Evolutionary conservation across 37 sponge, comb jelly and placozoan species (phyloP), one percentile per base, ranked within the genome.

Genomic region (Halisarca cf. caerulea): DNA sequence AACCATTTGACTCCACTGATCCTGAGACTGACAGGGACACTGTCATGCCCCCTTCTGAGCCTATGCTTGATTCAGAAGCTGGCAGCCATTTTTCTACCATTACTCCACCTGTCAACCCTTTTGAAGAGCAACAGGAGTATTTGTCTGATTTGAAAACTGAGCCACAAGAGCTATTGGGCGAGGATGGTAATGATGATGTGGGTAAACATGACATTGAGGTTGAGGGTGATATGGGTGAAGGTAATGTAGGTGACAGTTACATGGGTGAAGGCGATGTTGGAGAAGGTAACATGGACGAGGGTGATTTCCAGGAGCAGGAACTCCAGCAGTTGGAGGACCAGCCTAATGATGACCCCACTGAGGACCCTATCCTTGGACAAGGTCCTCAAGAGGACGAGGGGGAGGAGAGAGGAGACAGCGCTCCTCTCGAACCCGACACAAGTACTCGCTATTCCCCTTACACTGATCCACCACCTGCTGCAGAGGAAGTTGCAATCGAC

Each of bases 321-420:
- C 33, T 68, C 2, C 34, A 68, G 34, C 33, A 27, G 33, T 34
- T 68, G 33, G 33, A 68, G 27, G 45, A 44, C 6, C 24, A 74
- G 45, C 25, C 42, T 40, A 17, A 1, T 38, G 77, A 41, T 5
- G 30, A 28, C 15, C 4, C 6, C 30, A 8, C 64, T 30, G n/a
- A n/a, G n/a, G n/a, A n/a, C n/a, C n/a, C n/a, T n/a, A n/a, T n/a
- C n/a, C n/a, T n/a, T n/a, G n/a, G n/a, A n/a, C n/a, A n/a, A n/a
- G n/a, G n/a, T n/a, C 77, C 77, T 0, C 0, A 40, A 2, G 77
- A 74, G 7, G 77, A 74, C 30, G 42, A 36, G 43, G 42, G 18
- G 77, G 77, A 74, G 45, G 77, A 74, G 2, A 32, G 43, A 1
- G 77, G 77, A 7, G 77, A 74, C 77, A 74, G 77, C 7, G 77